Base-by-base conservation (phyloP, 1,140 invertebrate genomes). In the Heliothis virescens region DNA sequence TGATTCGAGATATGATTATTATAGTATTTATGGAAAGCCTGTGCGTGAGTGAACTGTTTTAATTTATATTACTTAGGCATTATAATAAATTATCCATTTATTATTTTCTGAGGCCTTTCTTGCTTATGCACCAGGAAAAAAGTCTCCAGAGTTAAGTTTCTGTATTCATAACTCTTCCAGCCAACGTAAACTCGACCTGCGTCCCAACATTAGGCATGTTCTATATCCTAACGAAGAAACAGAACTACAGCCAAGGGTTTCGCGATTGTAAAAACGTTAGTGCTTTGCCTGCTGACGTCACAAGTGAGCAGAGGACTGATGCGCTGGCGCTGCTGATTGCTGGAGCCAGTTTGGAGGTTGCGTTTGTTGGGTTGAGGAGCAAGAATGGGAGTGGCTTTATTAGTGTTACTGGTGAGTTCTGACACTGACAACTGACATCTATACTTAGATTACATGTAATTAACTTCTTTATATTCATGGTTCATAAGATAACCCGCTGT, bases 181-280 rank as follows among this genome's bases (percentile, higher is more conserved):
- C 90, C 0, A 94, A 95, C 48, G 77, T 86, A 34, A 96, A 95
- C 80, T 80, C 95, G 2, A 94, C 90, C 5, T 97, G 96, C 81
- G 85, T 97, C 2, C 95, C 95, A 76, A 94, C 87, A 0, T 85
- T 95, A 1, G 97, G 97, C 2, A 88, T 97, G 85, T 97, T 97
- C 87, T 83, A 91, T 52, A 79, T 96, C 9, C 90, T 95, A 1
- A 50, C 90, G 5, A 83, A 95, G 9, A 90, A 83, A 65, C 79
- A 92, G 21, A 97, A 96, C 91, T 96, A 96, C 81, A 95, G 95
- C 2, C 86, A 95, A 59, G 95, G 96, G 0, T 90, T 90, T 21
- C 73, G 82, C 1, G 84, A 86, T 7, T 97, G 96, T 82, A 88
- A 89, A 78, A 95, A 95, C 69, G 87, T 95, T 15, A 95, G 95